Evolutionary conservation across 1,140 invertebrate genomes (phyloP).

Genomic region (Papilio polytes): DNA sequence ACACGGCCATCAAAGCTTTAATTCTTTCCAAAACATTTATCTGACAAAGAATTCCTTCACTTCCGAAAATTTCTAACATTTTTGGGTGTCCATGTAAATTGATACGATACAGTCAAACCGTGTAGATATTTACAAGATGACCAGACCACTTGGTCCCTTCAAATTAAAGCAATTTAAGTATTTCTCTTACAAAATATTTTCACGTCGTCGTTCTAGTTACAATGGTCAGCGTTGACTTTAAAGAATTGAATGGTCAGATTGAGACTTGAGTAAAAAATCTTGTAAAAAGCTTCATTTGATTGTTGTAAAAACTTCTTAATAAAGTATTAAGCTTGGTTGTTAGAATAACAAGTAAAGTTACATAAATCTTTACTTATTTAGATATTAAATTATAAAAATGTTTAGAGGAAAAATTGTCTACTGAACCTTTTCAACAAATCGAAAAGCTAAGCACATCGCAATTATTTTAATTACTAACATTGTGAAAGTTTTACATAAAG

Average conservation of each 20-base stretch:
- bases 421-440: too few relatives aligned
- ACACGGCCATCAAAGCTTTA: too few relatives aligned
- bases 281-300: constrained; percentile 16
- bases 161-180: neutral
- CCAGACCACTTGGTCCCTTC: constrained; percentile 47
- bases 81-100: constrained; percentile 60
- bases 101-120: constrained; percentile 60
- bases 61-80: constrained; percentile 66
- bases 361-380: neutral
- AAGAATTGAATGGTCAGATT: constrained; percentile 24
- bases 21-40: neutral
- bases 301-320: neutral
- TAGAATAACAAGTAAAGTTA: neutral
- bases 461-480: too few relatives aligned
- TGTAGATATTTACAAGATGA: constrained; percentile 50
- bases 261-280: constrained; percentile 5
- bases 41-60: constrained; percentile 42
- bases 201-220: constrained; percentile 41
- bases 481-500: too few relatives aligned
- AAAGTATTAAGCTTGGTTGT: neutral
- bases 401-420: too few relatives aligned
- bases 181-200: constrained; percentile 3
- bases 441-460: too few relatives aligned
- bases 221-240: constrained; percentile 45
- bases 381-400: neutral